Base-by-base conservation (phyloP, 1,140 invertebrate species). In the Bombus waltoni region DNA sequence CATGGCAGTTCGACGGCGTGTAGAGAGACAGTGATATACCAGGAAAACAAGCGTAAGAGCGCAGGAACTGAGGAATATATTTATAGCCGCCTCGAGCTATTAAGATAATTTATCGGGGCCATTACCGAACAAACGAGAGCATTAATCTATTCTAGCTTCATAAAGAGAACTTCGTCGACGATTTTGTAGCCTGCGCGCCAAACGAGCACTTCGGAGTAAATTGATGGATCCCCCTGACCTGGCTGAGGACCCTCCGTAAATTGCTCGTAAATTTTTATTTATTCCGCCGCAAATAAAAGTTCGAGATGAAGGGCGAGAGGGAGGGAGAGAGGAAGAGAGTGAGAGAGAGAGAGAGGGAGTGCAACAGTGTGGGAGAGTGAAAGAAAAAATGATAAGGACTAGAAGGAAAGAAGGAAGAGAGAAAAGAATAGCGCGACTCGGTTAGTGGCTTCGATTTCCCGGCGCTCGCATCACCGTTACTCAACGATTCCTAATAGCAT, bases 91-190 rank as follows among this genome's bases (percentile, higher is more conserved):
- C 90, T 86, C 90, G 88, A 90, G 93, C 94, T 95, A 95, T 95
- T 95, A 94, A 95, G 93, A 95, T 95, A 94, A 95, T 95, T 95
- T 95, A 95, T 94, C 93, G 93, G 90, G 92, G 93, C 93, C 94
- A 95, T 95, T 95, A 94, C 92, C 91, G 93, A 94, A 94, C 94
- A 94, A 95, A 95, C 93, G 94, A 94, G 94, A 91, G 91, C 94
- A 95, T 95, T 94, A 94, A 95, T 95, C 94, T 95, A 94, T 94
- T 95, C 94, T 94, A 94, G 94, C 94, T 94, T 94, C 94, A 94
- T 95, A 94, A 95, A 95, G 92, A 93, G 93, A 94, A 95, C 91
- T 95, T 94, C 88, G 92, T 93, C 93, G 93, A 92, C 93, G 93
- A 94, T 94, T 94, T 94, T 94, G 94, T 94, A 92, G 93, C 91